Conservation (phyloP, 2,888 invertebrate species). For the Leptinotarsa juncta region DNA sequence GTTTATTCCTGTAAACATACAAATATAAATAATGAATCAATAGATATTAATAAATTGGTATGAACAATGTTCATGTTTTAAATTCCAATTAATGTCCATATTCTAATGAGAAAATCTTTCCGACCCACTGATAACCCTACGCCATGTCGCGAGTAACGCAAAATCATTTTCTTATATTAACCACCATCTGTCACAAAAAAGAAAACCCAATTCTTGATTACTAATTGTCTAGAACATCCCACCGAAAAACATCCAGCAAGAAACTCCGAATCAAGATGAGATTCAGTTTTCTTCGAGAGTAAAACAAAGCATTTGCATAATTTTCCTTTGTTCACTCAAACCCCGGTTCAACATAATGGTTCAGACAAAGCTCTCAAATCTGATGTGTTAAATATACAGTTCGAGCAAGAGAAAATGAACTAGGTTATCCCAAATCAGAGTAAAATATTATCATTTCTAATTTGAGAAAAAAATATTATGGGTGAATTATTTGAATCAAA, state of each 20-base stretch:
- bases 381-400: neutral
- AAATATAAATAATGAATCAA: too few species aligned
- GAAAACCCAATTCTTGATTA: conserved; percentile 14
- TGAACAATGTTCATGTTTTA: too few species aligned
- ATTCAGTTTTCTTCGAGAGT: conserved; percentile 42
- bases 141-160: too few species aligned
- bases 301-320: conserved; percentile 45
- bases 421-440: neutral
- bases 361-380: neutral
- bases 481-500: too few species aligned
- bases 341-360: conserved; percentile 22
- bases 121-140: too few species aligned
- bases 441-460: too few species aligned
- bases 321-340: conserved; percentile 36
- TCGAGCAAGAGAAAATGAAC: neutral
- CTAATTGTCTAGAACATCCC: conserved; percentile 12
- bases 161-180: neutral
- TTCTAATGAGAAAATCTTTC: too few species aligned
- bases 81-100: too few species aligned
- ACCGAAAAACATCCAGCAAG: conserved; percentile 13
- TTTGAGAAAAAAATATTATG: too few species aligned
- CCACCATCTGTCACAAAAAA: conserved; percentile 9
- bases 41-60: too few species aligned
- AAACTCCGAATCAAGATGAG: conserved; percentile 35
- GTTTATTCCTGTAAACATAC: too few species aligned